A percentile compares a stretch with the other conserved stretches of the same genome.
Evolutionary conservation across 2,797 vertebrate species (phyloP).

Genomic region (Acanthopagrus latus): DNA sequence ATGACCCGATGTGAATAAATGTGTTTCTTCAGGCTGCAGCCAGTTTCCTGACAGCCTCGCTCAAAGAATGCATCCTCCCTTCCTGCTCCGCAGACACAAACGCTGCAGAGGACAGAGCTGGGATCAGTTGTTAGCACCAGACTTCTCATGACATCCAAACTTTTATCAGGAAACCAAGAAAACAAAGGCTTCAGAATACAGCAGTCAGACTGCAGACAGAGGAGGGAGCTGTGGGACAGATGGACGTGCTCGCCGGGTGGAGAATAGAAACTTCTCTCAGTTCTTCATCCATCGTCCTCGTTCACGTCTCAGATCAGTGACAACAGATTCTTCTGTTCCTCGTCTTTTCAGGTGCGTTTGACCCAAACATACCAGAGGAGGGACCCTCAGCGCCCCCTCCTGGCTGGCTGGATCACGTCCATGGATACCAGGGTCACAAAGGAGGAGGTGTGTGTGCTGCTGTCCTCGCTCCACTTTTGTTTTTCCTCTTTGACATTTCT

Average conservation of each 20-base stretch:
- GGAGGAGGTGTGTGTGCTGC: slow-evolving; percentile 60
- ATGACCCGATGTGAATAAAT: neutral
- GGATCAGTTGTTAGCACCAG: neutral
- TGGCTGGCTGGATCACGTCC: slow-evolving; percentile 81
- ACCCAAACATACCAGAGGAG: slow-evolving; percentile 83
- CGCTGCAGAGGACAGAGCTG: neutral
- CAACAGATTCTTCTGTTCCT: neutral
- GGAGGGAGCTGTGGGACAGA: no score
- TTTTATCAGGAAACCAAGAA: neutral
- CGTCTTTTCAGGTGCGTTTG: slow-evolving; percentile 67
- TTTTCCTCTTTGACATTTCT: no score
- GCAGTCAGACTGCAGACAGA: no score
- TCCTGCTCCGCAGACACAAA: slow-evolving; percentile 33
- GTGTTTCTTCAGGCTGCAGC: neutral
- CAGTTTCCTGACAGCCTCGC: slow-evolving; percentile 18
- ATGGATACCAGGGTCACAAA: slow-evolving; percentile 66
- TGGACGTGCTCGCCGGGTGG: no score
- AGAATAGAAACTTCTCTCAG: neutral
- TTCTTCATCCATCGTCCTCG: neutral
- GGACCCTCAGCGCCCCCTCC: slow-evolving; percentile 71
- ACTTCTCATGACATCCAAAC: neutral
- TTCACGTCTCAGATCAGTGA: neutral
- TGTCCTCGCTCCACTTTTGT: neutral
- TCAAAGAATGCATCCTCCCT: slow-evolving; percentile 38
- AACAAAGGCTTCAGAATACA: no score